Evolutionary conservation across 2,113 vertebrate genomes (phyloP).

Genomic region (Mirounga angustirostris): DNA sequence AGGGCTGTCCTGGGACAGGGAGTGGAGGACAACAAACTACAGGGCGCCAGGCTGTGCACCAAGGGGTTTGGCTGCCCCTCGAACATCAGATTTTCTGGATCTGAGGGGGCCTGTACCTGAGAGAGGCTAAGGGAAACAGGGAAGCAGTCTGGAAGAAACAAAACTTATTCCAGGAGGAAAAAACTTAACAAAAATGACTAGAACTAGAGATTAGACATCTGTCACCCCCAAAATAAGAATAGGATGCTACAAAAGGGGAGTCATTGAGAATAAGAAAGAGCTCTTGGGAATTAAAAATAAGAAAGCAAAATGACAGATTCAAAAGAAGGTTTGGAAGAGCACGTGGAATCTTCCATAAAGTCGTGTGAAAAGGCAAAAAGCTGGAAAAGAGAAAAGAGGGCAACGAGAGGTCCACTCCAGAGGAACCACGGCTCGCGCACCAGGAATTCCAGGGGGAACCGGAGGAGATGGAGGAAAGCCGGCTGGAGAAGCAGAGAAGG

Average conservation of each 20-base stretch:
- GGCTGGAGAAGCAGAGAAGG: neutral
- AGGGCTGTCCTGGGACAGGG: too few species aligned
- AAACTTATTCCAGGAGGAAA: neutral
- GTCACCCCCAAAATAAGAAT: neutral
- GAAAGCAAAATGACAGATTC: neutral
- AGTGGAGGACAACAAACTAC: rapidly evolving
- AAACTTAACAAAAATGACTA: neutral
- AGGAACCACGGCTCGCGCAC: rapidly evolving
- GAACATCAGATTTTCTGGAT: neutral
- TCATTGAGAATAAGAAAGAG: neutral
- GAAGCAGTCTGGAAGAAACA: neutral
- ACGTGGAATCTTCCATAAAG: neutral
- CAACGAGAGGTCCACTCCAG: rapidly evolving
- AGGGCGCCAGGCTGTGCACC: neutral
- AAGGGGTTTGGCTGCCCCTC: neutral
- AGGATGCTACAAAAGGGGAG: neutral
- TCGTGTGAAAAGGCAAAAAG: neutral
- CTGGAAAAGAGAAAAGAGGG: neutral
- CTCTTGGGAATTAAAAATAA: neutral
- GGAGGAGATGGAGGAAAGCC: neutral
- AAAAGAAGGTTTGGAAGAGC: neutral
- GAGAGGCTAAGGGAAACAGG: neutral
- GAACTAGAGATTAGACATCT: neutral
- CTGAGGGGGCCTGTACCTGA: neutral
- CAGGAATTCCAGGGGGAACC: neutral